Percentiles rank a stretch among this genome's conserved stretches.
These are phyloP conservation scores for Corythornis madagascariensis DNA, from an alignment of 2,113 vertebrate species.

Conservation along the genomic window DNA sequence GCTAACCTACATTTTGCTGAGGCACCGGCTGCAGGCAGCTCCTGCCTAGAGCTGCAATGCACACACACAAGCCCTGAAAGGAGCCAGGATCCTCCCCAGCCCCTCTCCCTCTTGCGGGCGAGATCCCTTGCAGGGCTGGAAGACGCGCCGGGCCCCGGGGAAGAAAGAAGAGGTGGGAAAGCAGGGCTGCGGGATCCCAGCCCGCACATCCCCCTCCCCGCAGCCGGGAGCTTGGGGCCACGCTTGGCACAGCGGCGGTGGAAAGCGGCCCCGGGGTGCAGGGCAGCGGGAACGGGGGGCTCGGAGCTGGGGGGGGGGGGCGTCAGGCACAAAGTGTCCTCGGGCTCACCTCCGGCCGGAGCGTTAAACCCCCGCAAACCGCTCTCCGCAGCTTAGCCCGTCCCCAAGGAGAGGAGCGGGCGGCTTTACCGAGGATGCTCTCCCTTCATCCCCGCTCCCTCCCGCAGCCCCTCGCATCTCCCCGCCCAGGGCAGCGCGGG, in stretches of 20 bases:
- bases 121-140: neutral
- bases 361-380: neutral
- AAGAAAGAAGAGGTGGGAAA: neutral
- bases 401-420: neutral
- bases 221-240: neutral
- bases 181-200: neutral
- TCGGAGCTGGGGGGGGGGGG: neutral
- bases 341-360: constrained; percentile 28
- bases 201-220: neutral
- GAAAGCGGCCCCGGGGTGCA: neutral
- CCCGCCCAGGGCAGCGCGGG: neutral
- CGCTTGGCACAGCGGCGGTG: no score
- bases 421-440: neutral
- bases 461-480: neutral
- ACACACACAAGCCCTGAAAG: neutral
- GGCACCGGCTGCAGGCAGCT: constrained; percentile 23
- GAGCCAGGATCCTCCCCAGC: neutral
- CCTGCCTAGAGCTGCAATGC: neutral
- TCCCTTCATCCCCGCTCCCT: neutral
- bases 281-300: neutral
- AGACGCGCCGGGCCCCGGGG: neutral
- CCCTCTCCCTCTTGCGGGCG: neutral
- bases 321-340: neutral
- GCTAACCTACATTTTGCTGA: constrained; percentile 57
- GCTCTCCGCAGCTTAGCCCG: neutral